Conservation (phyloP, 1,140 invertebrate genomes). For the Pogonognathellus flavescens region DNA sequence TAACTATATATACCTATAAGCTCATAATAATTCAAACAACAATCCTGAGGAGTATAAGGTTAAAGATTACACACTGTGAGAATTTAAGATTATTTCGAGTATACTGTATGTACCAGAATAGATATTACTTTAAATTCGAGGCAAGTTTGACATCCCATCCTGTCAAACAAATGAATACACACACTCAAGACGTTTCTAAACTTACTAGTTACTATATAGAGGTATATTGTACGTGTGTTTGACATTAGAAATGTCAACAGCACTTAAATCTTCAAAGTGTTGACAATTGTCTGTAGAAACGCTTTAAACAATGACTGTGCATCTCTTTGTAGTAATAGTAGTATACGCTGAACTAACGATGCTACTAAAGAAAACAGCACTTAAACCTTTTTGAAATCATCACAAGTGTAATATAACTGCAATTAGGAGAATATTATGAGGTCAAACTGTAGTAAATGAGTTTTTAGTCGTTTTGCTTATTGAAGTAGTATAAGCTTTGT, state of each 20-base stretch:
- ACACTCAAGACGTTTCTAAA: too few relatives aligned
- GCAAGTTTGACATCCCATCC: neutral
- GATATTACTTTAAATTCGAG: too few relatives aligned
- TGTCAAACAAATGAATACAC: neutral
- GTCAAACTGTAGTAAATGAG: conserved; percentile 3
- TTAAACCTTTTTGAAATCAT: neutral
- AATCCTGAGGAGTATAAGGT: too few relatives aligned
- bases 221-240: neutral
- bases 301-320: neutral
- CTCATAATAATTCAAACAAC: too few relatives aligned
- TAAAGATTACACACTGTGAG: too few relatives aligned
- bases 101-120: too few relatives aligned
- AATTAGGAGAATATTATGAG: neutral
- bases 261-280: neutral
- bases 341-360: neutral
- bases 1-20: too few relatives aligned
- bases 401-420: neutral
- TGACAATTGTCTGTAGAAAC: neutral
- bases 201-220: too few relatives aligned
- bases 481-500: too few relatives aligned
- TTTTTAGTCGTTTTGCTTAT: conserved; percentile 20
- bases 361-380: neutral
- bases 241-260: neutral
- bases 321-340: neutral
- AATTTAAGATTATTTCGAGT: too few relatives aligned